Percentiles rank a stretch among this genome's conserved stretches.
Conservation (phyloP, 2,797 vertebrate genomes). For the Hipposideros larvatus region DNA sequence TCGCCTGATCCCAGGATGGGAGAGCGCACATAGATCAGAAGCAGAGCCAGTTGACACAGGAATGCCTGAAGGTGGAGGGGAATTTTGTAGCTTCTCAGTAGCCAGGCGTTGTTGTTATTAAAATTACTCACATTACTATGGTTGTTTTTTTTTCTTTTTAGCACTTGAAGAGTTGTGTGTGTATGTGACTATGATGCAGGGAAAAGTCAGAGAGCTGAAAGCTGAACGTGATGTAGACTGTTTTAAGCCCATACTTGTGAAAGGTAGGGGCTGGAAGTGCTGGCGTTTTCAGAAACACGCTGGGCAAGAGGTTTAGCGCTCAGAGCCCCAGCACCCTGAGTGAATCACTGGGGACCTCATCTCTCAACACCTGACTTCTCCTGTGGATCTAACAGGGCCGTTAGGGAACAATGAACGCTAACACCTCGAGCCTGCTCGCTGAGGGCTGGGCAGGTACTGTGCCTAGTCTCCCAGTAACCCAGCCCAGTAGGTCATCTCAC, state of each 20-base stretch:
- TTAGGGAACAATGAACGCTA: background rate
- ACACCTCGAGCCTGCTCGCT: background rate
- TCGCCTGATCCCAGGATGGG: background rate
- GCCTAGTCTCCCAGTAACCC: background rate
- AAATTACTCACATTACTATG: background rate
- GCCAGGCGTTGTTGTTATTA: background rate
- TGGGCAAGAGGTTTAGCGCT: accelerated
- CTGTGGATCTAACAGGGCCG: background rate
- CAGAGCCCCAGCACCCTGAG: too few species aligned
- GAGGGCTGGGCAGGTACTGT: background rate
- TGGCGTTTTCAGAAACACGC: background rate
- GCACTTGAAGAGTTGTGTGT: background rate
- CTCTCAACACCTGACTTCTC: background rate
- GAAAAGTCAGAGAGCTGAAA: background rate
- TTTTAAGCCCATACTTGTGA: background rate
- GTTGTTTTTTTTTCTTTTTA: background rate
- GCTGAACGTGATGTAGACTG: background rate
- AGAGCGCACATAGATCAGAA: accelerated
- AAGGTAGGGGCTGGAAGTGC: background rate
- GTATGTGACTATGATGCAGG: background rate
- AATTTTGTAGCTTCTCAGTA: background rate
- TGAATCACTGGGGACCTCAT: background rate
- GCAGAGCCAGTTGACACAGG: background rate
- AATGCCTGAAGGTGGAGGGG: background rate
- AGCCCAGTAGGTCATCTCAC: background rate